Base-by-base conservation (phyloP, 2,888 invertebrate genomes). In the Pyrrhia umbra region DNA sequence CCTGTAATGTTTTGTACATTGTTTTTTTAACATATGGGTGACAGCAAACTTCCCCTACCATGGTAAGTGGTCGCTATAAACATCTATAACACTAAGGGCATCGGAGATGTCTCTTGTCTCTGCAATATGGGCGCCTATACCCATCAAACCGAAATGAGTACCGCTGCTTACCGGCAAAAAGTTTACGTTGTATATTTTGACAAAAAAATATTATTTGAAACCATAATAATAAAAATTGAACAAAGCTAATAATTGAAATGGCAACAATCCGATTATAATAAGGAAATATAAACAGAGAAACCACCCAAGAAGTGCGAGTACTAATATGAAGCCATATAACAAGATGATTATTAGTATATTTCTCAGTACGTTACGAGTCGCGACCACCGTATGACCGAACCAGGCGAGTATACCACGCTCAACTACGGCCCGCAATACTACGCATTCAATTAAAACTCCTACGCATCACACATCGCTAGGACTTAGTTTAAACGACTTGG, bases 1-100 rank as follows among this genome's bases (percentile, higher is more conserved):
- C 67, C 62, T 69, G 62, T 62, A 69, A 9, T 40, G 18, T 18
- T 69, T 55, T 63, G 69, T 69, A 69, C 69, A 40, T 40, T 30
- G 39, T 15, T 49, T 15, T 30, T 30, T 6, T 30, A 30, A n/a
- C 13, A 30, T 0, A 30, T 30, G 13, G 30, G 30, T 30, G 30
- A 30, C n/a, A n/a, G n/a, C n/a, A n/a, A n/a, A n/a, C n/a, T n/a
- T n/a, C n/a, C n/a, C n/a, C n/a, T n/a, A n/a, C n/a, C n/a, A n/a
- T n/a, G n/a, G n/a, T n/a, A n/a, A n/a, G n/a, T n/a, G n/a, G n/a
- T n/a, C n/a, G n/a, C n/a, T n/a, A n/a, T n/a, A n/a, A n/a, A n/a
- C n/a, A n/a, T n/a, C n/a, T n/a, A n/a, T n/a, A n/a, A n/a, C n/a
- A n/a, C n/a, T n/a, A n/a, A n/a, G n/a, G n/a, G n/a, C n/a, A n/a